Evolutionary conservation across 2,888 invertebrate species (phyloP).

Genomic region (Nephrotoma guestfalica): DNA sequence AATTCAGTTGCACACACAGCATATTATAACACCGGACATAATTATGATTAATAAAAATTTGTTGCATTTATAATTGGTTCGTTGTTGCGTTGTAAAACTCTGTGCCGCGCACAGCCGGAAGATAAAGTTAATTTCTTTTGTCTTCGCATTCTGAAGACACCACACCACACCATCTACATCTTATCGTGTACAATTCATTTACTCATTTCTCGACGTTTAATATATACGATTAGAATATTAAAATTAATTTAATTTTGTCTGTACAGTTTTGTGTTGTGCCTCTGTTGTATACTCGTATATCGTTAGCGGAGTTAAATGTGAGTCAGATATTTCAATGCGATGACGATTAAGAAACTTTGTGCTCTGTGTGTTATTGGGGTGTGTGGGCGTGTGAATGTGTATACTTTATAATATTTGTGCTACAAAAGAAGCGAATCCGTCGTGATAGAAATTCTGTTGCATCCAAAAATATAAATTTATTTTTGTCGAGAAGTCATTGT

Average conservation of each 20-base stretch:
- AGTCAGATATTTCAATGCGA: neutral
- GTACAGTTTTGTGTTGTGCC: neutral
- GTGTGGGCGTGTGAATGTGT: neutral
- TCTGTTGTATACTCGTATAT: neutral
- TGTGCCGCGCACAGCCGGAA: neutral
- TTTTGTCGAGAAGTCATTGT: neutral
- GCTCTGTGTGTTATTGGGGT: neutral
- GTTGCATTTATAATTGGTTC: neutral
- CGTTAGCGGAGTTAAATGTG: neutral
- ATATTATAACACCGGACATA: neutral
- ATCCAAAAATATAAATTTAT: neutral
- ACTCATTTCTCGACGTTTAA: neutral
- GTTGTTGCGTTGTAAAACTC: neutral
- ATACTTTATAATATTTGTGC: neutral
- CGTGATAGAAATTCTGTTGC: neutral
- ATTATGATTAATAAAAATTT: neutral
- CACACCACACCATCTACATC: neutral
- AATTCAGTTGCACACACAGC: neutral
- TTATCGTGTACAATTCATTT: neutral
- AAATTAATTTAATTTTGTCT: neutral
- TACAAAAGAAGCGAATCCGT: neutral
- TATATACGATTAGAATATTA: neutral
- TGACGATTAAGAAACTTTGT: neutral
- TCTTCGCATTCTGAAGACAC: neutral
- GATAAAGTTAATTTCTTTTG: neutral